A percentile compares a stretch with the other conserved stretches of the same genome.
phyloP scores from a whole-genome alignment of 2,888 invertebrate genomes.

The Callosobruchus maculatus region DNA sequence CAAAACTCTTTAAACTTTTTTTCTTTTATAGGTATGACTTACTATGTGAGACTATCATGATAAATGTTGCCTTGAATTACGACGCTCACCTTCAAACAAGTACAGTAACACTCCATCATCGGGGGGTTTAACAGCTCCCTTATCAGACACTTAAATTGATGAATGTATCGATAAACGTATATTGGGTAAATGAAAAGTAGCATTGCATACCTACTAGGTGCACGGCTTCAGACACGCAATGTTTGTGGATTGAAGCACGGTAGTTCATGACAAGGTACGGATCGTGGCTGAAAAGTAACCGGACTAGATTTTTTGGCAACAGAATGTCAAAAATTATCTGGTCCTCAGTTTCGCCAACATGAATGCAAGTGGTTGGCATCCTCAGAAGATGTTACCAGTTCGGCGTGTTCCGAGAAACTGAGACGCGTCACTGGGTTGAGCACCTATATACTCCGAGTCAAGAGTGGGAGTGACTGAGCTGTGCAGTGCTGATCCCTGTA shows the following conservation, averaged over 20 bases:
- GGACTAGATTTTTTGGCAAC: not conserved
- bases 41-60: too few relatives aligned
- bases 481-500: too few relatives aligned
- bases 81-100: not conserved
- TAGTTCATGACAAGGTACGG: not conserved
- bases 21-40: too few relatives aligned
- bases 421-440: too few relatives aligned
- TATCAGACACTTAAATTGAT: not conserved
- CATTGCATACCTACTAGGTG: not conserved
- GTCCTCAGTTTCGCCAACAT: too few relatives aligned
- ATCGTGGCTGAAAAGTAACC: not conserved
- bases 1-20: too few relatives aligned
- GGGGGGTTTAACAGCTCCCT: not conserved
- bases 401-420: too few relatives aligned
- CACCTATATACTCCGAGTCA: too few relatives aligned
- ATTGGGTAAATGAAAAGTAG: not conserved
- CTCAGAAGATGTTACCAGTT: too few relatives aligned
- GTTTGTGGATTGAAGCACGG: not conserved
- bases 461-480: too few relatives aligned
- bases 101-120: not conserved
- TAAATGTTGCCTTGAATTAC: not conserved
- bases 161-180: not conserved
- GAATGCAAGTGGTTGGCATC: too few relatives aligned
- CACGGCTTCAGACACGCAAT: not conserved
- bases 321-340: too few relatives aligned